phyloP scores from a whole-genome alignment of 2,113 vertebrate species.

The Larimichthys polyactis region DNA sequence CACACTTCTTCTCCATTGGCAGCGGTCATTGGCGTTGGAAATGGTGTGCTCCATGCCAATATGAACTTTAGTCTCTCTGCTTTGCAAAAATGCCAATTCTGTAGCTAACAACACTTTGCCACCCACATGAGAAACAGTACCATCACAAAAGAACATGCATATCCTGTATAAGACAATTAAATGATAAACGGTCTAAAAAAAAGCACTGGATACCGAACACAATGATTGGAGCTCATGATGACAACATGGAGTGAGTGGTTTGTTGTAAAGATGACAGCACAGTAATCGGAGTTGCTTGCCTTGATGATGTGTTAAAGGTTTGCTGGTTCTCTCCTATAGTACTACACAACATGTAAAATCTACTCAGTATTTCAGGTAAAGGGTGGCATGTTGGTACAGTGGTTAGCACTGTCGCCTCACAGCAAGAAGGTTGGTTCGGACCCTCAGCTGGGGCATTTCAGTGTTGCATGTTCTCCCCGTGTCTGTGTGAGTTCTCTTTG shows the following conservation, averaged over 20 bases:
- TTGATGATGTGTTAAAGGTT: background rate
- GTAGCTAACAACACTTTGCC: background rate
- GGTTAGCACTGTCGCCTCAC: too few species aligned
- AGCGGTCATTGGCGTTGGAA: background rate
- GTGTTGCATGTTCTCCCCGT: too few species aligned
- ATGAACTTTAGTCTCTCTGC: background rate
- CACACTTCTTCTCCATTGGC: conserved; percentile 21
- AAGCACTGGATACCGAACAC: background rate
- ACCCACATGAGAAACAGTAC: background rate
- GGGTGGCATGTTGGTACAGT: too few species aligned
- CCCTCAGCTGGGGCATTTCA: too few species aligned
- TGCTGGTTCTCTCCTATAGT: too few species aligned
- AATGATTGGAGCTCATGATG: background rate
- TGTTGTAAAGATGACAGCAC: background rate
- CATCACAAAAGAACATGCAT: background rate
- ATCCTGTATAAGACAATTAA: background rate
- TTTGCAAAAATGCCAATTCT: background rate
- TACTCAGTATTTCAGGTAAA: too few species aligned
- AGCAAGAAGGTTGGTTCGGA: too few species aligned
- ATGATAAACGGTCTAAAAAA: background rate
- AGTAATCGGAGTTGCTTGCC: background rate
- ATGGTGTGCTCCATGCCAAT: background rate
- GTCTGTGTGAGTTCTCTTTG: too few species aligned
- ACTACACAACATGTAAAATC: too few species aligned
- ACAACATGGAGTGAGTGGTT: background rate